A percentile compares a stretch with the other conserved stretches of the same genome.
Conservation (phyloP, 2,797 vertebrate species). For the Zenarchopterus dispar region DNA sequence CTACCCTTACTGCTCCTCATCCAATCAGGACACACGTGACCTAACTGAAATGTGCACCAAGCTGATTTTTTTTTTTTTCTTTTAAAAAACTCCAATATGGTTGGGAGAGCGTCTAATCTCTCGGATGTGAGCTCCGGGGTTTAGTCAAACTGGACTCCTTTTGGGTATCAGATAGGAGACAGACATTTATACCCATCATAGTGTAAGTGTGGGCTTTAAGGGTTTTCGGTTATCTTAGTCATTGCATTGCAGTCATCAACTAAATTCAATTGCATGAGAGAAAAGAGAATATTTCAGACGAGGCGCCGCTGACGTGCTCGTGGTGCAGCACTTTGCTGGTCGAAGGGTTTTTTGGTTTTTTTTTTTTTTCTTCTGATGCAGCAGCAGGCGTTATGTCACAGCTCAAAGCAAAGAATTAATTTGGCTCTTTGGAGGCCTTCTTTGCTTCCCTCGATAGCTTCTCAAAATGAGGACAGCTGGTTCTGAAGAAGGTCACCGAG, state of each 20-base stretch:
- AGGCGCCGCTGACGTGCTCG: conserved; percentile 2
- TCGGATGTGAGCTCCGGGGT: conserved; percentile 17
- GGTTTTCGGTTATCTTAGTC: background rate
- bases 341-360: conserved; percentile 4
- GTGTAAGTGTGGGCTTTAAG: background rate
- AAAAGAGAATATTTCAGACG: background rate
- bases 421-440: conserved; percentile 71
- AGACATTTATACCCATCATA: background rate
- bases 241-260: background rate
- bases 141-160: conserved; percentile 49
- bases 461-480: conserved; percentile 83
- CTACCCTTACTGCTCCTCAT: conserved; percentile 1
- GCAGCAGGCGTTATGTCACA: conserved; percentile 64
- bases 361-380: conserved; percentile 15
- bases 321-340: background rate
- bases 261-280: background rate
- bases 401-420: conserved; percentile 74
- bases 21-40: background rate
- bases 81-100: conserved; percentile 16
- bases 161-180: conserved; percentile 38
- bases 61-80: conserved; percentile 18
- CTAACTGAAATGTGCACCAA: background rate
- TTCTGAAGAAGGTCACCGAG: conserved; percentile 82
- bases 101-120: conserved; percentile 44
- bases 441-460: conserved; percentile 73